Evolutionary conservation across 2,113 vertebrate genomes (phyloP).

Genomic region (Lagopus muta): DNA sequence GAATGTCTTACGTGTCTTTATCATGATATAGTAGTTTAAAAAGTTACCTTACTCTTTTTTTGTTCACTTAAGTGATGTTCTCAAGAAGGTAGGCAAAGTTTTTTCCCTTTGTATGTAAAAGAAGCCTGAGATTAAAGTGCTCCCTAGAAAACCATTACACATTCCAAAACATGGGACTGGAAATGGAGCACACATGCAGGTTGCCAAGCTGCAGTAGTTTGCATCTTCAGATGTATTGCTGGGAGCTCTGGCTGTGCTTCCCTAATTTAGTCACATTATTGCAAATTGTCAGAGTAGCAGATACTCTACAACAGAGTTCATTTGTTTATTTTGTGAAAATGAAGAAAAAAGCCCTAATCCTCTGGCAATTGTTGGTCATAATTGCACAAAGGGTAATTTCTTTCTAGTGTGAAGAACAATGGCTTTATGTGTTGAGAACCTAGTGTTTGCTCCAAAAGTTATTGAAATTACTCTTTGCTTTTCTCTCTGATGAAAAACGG

Average conservation of each 20-base stretch:
- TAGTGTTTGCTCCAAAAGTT: background rate
- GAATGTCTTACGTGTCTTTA: background rate
- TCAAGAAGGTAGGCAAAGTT: background rate
- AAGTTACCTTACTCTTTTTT: background rate
- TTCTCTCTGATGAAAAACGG: background rate
- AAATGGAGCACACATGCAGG: background rate
- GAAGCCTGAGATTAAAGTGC: background rate
- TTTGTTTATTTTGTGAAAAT: background rate
- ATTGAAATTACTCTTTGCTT: background rate
- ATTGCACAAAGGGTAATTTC: background rate
- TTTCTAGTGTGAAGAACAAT: background rate
- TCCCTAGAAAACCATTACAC: background rate
- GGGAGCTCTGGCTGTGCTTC: background rate
- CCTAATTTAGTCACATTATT: background rate
- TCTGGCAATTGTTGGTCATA: background rate
- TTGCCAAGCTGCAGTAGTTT: background rate
- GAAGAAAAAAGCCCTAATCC: background rate
- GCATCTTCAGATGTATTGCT: background rate
- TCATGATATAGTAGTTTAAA: background rate
- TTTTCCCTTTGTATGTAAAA: background rate
- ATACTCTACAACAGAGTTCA: background rate
- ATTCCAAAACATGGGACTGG: background rate
- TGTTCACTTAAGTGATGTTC: background rate
- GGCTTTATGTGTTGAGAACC: background rate
- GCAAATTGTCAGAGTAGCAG: background rate